phyloP scores from a whole-genome alignment of 2,113 vertebrate species.

The Isurus oxyrinchus region DNA sequence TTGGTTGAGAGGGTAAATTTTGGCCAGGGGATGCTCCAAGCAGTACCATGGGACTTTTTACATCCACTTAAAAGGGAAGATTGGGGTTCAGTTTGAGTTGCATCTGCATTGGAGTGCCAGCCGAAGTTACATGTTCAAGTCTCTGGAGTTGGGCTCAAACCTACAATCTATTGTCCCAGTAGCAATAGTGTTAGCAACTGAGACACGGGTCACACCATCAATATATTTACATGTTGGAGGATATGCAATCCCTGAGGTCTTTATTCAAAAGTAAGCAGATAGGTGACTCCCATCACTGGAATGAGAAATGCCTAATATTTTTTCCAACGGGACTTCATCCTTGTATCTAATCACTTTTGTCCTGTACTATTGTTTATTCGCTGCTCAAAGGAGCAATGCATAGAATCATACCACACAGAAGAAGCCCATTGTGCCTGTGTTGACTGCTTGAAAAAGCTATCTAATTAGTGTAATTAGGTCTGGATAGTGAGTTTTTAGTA shows the following conservation, averaged over 20 bases:
- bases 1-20: background rate
- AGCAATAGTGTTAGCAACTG: background rate
- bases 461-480: background rate
- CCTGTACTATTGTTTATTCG: background rate
- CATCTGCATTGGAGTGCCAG: background rate
- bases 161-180: background rate
- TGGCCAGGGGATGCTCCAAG: too few relatives aligned
- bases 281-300: background rate
- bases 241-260: background rate
- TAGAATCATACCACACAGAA: background rate
- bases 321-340: background rate
- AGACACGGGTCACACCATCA: background rate
- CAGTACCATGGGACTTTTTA: background rate
- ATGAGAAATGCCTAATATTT: background rate
- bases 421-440: background rate
- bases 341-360: background rate
- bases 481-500: too few relatives aligned
- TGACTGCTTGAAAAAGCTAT: background rate
- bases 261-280: background rate
- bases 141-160: background rate
- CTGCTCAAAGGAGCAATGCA: background rate
- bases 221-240: background rate
- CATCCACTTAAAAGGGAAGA: background rate
- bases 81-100: background rate
- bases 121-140: background rate